Percentiles rank a stretch among this genome's conserved stretches.
These are phyloP conservation scores for Silurus aristotelis DNA, from an alignment of 2,797 vertebrate species.

Conservation along the genomic window DNA sequence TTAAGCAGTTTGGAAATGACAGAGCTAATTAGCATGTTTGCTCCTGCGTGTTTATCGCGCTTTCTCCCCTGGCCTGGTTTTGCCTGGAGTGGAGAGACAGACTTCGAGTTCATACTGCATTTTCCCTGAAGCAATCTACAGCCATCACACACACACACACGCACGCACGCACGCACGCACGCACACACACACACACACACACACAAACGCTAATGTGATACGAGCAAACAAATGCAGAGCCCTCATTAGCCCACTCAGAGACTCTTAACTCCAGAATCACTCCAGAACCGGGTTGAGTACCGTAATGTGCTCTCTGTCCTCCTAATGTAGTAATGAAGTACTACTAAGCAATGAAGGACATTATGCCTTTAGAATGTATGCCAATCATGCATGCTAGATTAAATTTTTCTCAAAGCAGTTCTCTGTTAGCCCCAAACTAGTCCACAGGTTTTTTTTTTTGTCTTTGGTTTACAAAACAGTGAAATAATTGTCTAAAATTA, in stretches of 20 bases:
- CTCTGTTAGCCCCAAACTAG: neutral
- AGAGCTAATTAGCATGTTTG: slow-evolving; percentile 75
- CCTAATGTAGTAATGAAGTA: slow-evolving; percentile 35
- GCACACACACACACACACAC: slow-evolving; percentile 38
- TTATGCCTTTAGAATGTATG: neutral
- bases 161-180: slow-evolving; percentile 9
- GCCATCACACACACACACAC: slow-evolving; percentile 8
- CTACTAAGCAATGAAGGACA: slow-evolving; percentile 3
- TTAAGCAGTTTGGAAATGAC: slow-evolving; percentile 66
- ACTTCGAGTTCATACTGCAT: slow-evolving; percentile 41
- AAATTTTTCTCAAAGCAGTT: neutral
- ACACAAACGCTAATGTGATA: neutral
- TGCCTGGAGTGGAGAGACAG: slow-evolving; percentile 69
- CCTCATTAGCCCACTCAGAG: slow-evolving; percentile 36
- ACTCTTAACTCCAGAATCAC: slow-evolving; percentile 21
- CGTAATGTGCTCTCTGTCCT: slow-evolving; percentile 21
- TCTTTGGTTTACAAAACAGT: too few species aligned
- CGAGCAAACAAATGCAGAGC: slow-evolving; percentile 15
- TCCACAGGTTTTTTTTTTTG: neutral
- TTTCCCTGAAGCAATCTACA: slow-evolving; percentile 46
- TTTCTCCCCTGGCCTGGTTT: slow-evolving; percentile 61
- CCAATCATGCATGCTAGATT: neutral
- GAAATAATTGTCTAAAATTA: too few species aligned
- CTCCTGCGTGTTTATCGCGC: slow-evolving; percentile 66
- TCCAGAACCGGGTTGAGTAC: slow-evolving; percentile 23